A percentile compares a stretch with the other conserved stretches of the same genome.
Conservation (phyloP, 2,113 vertebrate species). For the Montifringilla adamsi region DNA sequence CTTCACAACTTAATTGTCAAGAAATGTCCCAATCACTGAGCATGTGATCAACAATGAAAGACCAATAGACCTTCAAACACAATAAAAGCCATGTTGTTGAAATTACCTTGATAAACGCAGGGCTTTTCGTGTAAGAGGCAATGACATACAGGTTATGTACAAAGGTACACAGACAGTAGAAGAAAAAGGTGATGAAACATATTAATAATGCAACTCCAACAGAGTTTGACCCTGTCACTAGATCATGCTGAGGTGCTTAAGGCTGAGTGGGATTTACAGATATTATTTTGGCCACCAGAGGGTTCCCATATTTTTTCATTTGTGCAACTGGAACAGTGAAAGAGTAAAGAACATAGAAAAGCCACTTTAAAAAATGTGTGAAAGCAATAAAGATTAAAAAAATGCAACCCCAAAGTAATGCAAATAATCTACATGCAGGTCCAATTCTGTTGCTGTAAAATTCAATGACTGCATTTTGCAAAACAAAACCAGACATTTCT, state of each 20-base stretch:
- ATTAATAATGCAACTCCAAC: background rate
- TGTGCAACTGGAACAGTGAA: background rate
- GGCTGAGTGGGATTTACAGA: conserved; percentile 32
- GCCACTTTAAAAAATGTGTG: background rate
- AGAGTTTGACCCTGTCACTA: background rate
- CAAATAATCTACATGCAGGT: background rate
- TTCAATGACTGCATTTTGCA: background rate
- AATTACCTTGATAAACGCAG: background rate
- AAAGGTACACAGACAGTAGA: background rate
- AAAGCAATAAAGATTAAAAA: background rate
- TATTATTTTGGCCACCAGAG: conserved; percentile 60
- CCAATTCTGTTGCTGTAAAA: background rate
- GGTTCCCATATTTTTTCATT: conserved; percentile 51
- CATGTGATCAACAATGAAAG: background rate
- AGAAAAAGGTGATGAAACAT: background rate
- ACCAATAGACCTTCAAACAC: conserved; percentile 11
- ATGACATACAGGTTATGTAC: background rate
- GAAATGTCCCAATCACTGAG: background rate
- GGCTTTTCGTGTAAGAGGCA: background rate
- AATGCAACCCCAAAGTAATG: background rate
- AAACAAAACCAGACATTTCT: background rate
- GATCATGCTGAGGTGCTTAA: background rate
- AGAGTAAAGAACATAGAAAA: background rate
- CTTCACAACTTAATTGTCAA: background rate
- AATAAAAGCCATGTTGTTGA: background rate